Base-by-base conservation (phyloP, 2,113 vertebrate species). In the Tamias sibiricus region DNA sequence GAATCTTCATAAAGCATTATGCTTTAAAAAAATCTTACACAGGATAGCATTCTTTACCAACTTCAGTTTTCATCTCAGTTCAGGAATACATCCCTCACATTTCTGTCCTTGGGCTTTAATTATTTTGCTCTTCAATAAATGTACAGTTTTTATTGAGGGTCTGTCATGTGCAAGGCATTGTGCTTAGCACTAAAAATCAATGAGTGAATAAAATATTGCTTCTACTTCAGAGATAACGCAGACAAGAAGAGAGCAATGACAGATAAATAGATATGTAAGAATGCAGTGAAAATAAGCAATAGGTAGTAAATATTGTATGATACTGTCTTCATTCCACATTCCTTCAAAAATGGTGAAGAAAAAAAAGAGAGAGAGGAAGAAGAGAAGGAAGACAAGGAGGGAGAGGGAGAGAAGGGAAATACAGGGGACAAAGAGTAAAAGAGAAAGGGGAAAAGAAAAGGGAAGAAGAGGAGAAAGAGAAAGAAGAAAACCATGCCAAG, bases 361-460 rank as follows among this genome's bases (percentile, higher is more conserved):
- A 42, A 62, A 69, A 44, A 28, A 26, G 2, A 6, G 47, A 49
- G 2, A 49, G 13, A 57, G 22, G 4, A 6, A 8, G 17, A 6
- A 42, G 6, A 57, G 26, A 2, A 32, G 2, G 19, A 75, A 8
- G 54, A 54, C 2, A 62, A 37, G 32, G 24, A n/a, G 1, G n/a
- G 8, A 4, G 8, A 19, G 28, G 13, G 6, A 28, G 13, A 35
- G 1, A 17, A 13, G 30, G 64, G 64, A 66, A 30, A 66, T 66
- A 32, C 12, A 24, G 22, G 12, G 4, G 13, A 28, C 0, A 17
- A 9, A 7, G 20, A 62, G 11, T 26, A 32, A 14, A 26, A 7
- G 3, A 32, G n/a, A 8, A 64, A 37, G 5, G 4, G n/a, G 22
- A 4, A 79, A 11, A 8, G 4, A 2, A 4, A 54, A 1, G 49